Evolutionary conservation across 1,140 invertebrate genomes (phyloP).

Genomic region (Aphidius ervi): DNA sequence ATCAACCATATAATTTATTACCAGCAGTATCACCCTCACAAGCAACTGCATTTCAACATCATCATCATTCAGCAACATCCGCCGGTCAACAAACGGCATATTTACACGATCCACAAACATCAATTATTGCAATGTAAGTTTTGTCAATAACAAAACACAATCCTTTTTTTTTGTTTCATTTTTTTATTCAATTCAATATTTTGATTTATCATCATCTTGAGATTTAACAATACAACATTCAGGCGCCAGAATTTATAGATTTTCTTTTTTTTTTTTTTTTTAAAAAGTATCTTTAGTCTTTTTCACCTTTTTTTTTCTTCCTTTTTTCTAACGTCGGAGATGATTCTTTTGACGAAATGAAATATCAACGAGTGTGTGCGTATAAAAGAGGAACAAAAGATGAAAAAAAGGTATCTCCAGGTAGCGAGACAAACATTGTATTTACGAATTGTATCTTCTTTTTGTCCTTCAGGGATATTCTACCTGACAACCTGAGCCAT

Average conservation of each 20-base stretch:
- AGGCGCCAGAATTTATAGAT: background rate
- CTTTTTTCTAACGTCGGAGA: background rate
- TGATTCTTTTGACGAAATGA: too few relatives aligned
- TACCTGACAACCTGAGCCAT: too few relatives aligned
- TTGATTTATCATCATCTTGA: background rate
- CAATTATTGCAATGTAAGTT: conserved; percentile 18
- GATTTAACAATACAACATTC: background rate
- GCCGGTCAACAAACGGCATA: conserved; percentile 14
- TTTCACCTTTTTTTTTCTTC: background rate
- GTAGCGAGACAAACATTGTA: too few relatives aligned
- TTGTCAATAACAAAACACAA: background rate
- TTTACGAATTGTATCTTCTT: too few relatives aligned
- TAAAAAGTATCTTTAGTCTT: too few relatives aligned
- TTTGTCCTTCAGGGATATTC: too few relatives aligned
- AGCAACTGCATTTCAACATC: conserved; percentile 21
- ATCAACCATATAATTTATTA: conserved; percentile 48
- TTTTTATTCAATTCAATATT: background rate
- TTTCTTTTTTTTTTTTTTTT: conserved; percentile 2
- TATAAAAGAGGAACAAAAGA: background rate
- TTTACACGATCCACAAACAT: conserved; percentile 9
- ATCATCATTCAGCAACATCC: conserved; percentile 18
- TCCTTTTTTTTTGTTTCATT: too few relatives aligned
- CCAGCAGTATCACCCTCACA: conserved; percentile 33
- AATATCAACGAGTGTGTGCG: too few relatives aligned
- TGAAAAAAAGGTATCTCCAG: too few relatives aligned